These are phyloP conservation scores for Garrulus glandarius DNA, from an alignment of 2,797 vertebrate species.

Conservation along the genomic window DNA sequence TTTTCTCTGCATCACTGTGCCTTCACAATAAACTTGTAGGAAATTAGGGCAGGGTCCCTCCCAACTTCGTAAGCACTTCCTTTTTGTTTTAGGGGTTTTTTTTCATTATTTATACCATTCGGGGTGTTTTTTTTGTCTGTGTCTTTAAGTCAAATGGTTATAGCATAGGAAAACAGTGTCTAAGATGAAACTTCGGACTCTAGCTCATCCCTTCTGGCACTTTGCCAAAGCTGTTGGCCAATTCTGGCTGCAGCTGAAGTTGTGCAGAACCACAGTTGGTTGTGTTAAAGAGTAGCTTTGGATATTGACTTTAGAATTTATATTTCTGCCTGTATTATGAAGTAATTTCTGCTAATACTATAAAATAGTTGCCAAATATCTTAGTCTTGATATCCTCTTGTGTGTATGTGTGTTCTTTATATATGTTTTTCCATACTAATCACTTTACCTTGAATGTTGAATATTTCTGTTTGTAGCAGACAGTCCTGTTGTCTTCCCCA, in stretches of 20 bases:
- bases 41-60: not conserved
- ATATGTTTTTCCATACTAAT: not conserved
- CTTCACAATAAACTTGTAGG: not conserved
- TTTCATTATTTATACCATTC: not conserved
- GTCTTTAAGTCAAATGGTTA: not conserved
- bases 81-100: not conserved
- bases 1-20: not conserved
- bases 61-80: accelerated
- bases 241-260: not conserved
- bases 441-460: not conserved
- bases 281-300: not conserved
- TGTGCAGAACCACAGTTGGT: not conserved
- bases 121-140: not conserved
- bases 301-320: not conserved
- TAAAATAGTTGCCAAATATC: not conserved
- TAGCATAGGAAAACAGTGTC: not conserved
- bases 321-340: not conserved
- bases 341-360: not conserved
- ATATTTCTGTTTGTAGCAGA: not conserved
- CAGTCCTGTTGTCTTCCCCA: not conserved
- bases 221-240: not conserved
- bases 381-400: not conserved
- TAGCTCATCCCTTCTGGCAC: not conserved
- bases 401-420: not conserved
- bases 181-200: not conserved